phyloP scores from a whole-genome alignment of 2,113 vertebrate genomes.

The Plotosus lineatus region DNA sequence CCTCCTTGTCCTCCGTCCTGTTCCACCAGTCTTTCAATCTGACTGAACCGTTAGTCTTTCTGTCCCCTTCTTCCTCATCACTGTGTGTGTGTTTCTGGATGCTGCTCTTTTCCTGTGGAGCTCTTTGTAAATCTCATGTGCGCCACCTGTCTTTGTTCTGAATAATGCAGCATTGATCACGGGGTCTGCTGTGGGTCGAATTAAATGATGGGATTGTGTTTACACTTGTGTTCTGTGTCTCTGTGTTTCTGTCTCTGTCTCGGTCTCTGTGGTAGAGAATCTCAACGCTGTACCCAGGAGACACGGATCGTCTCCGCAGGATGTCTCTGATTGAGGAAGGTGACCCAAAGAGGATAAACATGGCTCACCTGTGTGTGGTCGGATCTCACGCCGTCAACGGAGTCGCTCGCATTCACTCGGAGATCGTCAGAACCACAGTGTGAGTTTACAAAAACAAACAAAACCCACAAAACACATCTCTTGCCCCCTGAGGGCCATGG shows the following conservation, averaged over 20 bases:
- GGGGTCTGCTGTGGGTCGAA: not conserved
- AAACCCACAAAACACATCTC: not conserved
- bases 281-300: slow-evolving; percentile 76
- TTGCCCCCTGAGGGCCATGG: too few relatives aligned
- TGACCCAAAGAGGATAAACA: slow-evolving; percentile 84
- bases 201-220: not conserved
- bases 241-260: too few relatives aligned
- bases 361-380: slow-evolving; percentile 86
- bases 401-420: slow-evolving; percentile 81
- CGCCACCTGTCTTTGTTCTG: too few relatives aligned
- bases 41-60: too few relatives aligned
- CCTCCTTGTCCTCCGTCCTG: too few relatives aligned
- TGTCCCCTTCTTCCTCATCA: too few relatives aligned
- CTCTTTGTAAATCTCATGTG: too few relatives aligned
- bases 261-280: slow-evolving; percentile 64
- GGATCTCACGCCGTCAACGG: slow-evolving; percentile 83
- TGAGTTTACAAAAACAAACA: slow-evolving; percentile 41
- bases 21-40: too few relatives aligned
- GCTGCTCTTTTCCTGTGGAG: too few relatives aligned
- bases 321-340: slow-evolving; percentile 88
- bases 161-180: not conserved
- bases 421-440: slow-evolving; percentile 77
- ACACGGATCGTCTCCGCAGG: slow-evolving; percentile 75
- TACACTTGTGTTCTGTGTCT: too few relatives aligned
- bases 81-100: too few relatives aligned